Conservation (phyloP, 2,797 vertebrate species). For the Microctenopoma steveboyesi region DNA sequence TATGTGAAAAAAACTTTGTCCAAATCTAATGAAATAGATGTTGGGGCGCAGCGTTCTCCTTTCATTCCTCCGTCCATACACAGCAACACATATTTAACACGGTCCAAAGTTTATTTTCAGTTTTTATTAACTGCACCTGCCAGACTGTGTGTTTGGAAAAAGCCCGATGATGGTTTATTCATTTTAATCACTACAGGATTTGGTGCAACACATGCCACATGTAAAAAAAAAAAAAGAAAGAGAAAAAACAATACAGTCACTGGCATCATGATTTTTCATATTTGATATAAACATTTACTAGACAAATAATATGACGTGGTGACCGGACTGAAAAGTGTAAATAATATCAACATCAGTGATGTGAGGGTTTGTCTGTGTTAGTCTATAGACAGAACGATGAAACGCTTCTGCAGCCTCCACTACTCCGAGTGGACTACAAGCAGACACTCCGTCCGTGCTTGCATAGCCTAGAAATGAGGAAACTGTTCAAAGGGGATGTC, state of each 20-base stretch:
- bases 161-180: constrained; percentile 86
- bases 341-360: constrained; percentile 56
- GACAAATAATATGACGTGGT: constrained; percentile 78
- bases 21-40: background rate
- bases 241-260: constrained; percentile 82
- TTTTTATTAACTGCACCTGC: constrained; percentile 54
- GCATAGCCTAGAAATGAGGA: constrained; percentile 69
- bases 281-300: constrained; percentile 85
- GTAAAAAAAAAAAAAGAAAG: constrained; percentile 83
- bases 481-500: constrained; percentile 58
- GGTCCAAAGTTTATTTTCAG: background rate
- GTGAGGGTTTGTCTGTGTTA: constrained; percentile 53
- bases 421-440: constrained; percentile 63
- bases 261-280: constrained; percentile 79
- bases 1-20: background rate
- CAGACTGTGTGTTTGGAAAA: constrained; percentile 79
- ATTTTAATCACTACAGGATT: constrained; percentile 85
- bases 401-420: constrained; percentile 70
- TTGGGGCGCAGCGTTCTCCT: background rate
- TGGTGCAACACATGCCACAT: constrained; percentile 89
- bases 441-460: constrained; percentile 71
- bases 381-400: constrained; percentile 50
- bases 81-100: background rate
- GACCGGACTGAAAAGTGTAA: constrained; percentile 66
- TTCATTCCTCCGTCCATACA: constrained; percentile 4